These are phyloP conservation scores for Glyphotaelius pellucidus DNA, from an alignment of 2,888 invertebrate genomes.

Conservation along the genomic window DNA sequence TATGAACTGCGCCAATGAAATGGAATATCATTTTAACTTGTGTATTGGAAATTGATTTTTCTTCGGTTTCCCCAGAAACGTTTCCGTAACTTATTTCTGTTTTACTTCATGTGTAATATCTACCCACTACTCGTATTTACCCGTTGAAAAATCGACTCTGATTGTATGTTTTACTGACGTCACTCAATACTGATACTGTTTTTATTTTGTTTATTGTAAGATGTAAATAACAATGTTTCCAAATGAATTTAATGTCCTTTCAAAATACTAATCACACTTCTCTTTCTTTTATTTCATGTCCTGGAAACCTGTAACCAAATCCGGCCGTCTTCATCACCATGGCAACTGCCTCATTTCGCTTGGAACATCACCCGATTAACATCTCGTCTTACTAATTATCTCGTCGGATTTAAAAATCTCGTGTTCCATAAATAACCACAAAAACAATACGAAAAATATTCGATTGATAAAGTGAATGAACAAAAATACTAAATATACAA, in stretches of 20 bases:
- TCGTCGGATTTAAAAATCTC: not conserved
- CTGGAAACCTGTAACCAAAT: slow-evolving; percentile 34
- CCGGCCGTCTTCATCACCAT: slow-evolving; percentile 24
- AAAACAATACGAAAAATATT: not conserved
- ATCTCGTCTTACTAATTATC: not conserved
- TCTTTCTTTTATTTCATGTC: slow-evolving; percentile 56
- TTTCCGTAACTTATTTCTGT: too few species aligned
- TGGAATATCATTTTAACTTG: too few species aligned
- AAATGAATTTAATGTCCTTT: not conserved
- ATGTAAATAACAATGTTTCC: not conserved
- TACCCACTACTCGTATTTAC: too few species aligned
- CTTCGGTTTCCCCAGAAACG: too few species aligned
- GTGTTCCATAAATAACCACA: not conserved
- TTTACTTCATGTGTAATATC: too few species aligned
- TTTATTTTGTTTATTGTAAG: too few species aligned
- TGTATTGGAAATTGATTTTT: too few species aligned
- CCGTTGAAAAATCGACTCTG: too few species aligned
- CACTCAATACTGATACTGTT: not conserved
- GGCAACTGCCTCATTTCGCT: slow-evolving; percentile 14
- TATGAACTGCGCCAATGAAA: too few species aligned
- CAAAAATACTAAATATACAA: not conserved
- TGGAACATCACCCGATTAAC: slow-evolving; percentile 1
- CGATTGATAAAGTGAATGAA: not conserved
- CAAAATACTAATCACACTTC: slow-evolving; percentile 55
- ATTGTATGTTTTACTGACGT: too few species aligned